Evolutionary conservation across 2,797 vertebrate genomes (phyloP).

Genomic region (Synanceia verrucosa): DNA sequence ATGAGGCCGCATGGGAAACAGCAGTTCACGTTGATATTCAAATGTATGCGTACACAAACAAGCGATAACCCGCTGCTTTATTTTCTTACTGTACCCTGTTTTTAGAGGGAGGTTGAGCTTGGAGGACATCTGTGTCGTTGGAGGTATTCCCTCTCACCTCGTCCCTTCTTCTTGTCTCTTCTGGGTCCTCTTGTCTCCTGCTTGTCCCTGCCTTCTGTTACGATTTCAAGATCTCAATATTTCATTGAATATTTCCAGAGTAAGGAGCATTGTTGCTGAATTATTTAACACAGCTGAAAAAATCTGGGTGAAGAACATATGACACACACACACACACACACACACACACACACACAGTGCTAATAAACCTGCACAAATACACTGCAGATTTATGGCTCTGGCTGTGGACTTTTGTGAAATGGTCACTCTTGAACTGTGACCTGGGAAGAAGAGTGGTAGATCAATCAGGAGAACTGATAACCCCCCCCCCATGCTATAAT

Average conservation of each 20-base stretch:
- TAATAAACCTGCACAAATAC: slow-evolving; percentile 26
- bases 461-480: slow-evolving; percentile 68
- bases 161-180: background rate
- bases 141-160: background rate
- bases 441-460: slow-evolving; percentile 62
- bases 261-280: slow-evolving; percentile 60
- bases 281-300: slow-evolving; percentile 66
- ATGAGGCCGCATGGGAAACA: slow-evolving; percentile 18
- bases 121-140: background rate
- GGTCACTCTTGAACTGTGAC: slow-evolving; percentile 72
- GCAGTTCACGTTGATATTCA: slow-evolving; percentile 12
- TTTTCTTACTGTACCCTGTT: background rate
- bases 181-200: slow-evolving; percentile 1
- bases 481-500: slow-evolving; percentile 50
- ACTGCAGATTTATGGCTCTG: slow-evolving; percentile 38
- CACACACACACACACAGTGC: slow-evolving; percentile 4
- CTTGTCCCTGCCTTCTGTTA: slow-evolving; percentile 53
- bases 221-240: slow-evolving; percentile 77
- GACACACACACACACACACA: slow-evolving; percentile 22
- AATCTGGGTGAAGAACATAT: slow-evolving; percentile 58
- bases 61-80: slow-evolving; percentile 10
- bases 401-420: slow-evolving; percentile 54
- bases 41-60: slow-evolving; percentile 17
- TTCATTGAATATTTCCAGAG: slow-evolving; percentile 73
- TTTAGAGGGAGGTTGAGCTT: background rate